A percentile compares a stretch with the other conserved stretches of the same genome.
These are phyloP conservation scores for Leptura quadrifasciata DNA, from an alignment of 2,888 invertebrate genomes.

Conservation along the genomic window DNA sequence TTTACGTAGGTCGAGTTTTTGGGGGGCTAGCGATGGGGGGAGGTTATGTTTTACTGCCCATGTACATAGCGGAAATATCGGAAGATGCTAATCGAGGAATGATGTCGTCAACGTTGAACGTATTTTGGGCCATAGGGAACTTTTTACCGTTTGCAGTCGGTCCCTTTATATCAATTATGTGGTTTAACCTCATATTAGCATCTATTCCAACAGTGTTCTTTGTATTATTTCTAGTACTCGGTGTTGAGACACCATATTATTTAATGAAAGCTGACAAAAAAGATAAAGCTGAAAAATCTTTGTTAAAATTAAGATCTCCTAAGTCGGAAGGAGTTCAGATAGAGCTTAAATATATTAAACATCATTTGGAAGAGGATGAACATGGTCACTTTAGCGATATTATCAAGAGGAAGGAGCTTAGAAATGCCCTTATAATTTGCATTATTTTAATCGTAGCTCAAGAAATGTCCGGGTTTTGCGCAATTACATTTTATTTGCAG, in stretches of 20 bases:
- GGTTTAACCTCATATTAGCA: slow-evolving; percentile 75
- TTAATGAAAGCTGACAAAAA: slow-evolving; percentile 77
- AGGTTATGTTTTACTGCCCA: slow-evolving; percentile 83
- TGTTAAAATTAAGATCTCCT: slow-evolving; percentile 82
- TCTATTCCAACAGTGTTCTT: slow-evolving; percentile 71
- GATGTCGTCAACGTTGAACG: slow-evolving; percentile 79
- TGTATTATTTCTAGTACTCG: slow-evolving; percentile 81
- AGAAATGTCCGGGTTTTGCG: slow-evolving; percentile 80
- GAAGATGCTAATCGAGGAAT: slow-evolving; percentile 85
- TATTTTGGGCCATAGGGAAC: slow-evolving; percentile 82
- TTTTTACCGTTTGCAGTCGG: slow-evolving; percentile 82
- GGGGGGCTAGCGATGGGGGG: slow-evolving; percentile 82
- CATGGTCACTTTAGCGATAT: slow-evolving; percentile 70
- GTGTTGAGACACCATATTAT: slow-evolving; percentile 83
- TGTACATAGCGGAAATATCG: slow-evolving; percentile 91
- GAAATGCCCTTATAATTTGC: slow-evolving; percentile 85
- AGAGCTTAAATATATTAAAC: slow-evolving; percentile 71
- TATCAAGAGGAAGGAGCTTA: slow-evolving; percentile 79
- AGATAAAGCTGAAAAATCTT: slow-evolving; percentile 79
- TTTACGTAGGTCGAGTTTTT: slow-evolving; percentile 72
- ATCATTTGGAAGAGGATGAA: slow-evolving; percentile 51
- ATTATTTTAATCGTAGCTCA: slow-evolving; percentile 78
- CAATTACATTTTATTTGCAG: slow-evolving; percentile 73
- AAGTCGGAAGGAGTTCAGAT: slow-evolving; percentile 77
- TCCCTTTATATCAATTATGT: slow-evolving; percentile 80